Conservation (phyloP, 2,113 vertebrate species). For the Sebastes schlegelii region DNA sequence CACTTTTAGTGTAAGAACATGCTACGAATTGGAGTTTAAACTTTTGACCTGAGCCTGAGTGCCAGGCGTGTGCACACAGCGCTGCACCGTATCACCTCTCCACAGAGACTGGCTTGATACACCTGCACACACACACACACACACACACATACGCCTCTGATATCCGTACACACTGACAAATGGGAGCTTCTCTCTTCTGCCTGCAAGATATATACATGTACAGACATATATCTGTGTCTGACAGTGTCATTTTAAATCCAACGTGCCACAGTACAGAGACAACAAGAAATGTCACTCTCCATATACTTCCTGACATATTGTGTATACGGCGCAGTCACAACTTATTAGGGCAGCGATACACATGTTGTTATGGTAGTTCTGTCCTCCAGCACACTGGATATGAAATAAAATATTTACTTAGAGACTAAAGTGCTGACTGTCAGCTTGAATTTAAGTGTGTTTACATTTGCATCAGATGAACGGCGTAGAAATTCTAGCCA, state of each 20-base stretch:
- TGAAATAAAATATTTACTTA: not conserved
- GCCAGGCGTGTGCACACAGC: conserved; percentile 35
- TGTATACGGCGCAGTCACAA: not conserved
- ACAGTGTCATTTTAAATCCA: conserved; percentile 19
- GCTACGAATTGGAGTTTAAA: conserved; percentile 75
- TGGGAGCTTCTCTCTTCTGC: conserved; percentile 43
- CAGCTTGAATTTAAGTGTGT: conserved; percentile 8
- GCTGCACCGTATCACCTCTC: conserved; percentile 34
- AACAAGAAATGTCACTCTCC: not conserved
- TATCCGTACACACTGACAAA: conserved; percentile 39
- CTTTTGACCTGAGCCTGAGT: conserved; percentile 71
- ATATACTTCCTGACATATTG: not conserved
- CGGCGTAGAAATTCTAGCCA: not conserved
- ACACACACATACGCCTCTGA: conserved; percentile 22
- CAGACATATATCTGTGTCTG: conserved; percentile 14
- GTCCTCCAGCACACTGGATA: not conserved
- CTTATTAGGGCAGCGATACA: not conserved
- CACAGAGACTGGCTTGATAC: conserved; percentile 30
- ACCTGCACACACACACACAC: not conserved
- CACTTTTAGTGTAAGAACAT: conserved; percentile 43
- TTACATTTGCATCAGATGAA: conserved; percentile 11
- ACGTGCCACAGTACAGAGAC: not conserved
- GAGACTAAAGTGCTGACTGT: conserved; percentile 12
- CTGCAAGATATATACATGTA: conserved; percentile 7
- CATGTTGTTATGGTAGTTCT: not conserved